These are phyloP conservation scores for Erithacus rubecula DNA, from an alignment of 2,797 vertebrate species.

Conservation along the genomic window DNA sequence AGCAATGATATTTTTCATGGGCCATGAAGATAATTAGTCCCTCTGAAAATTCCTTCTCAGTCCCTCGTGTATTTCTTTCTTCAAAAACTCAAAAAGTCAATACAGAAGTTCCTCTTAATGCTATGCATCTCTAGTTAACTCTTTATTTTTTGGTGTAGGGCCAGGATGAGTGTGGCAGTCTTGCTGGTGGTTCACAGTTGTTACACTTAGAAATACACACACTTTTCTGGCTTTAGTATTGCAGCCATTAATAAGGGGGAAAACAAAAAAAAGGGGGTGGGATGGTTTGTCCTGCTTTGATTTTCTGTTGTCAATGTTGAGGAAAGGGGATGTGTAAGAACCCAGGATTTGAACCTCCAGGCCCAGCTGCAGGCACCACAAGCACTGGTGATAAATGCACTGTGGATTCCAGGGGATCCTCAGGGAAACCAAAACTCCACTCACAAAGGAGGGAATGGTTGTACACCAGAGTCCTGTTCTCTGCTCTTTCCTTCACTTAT, in stretches of 20 bases:
- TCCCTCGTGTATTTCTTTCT: neutral
- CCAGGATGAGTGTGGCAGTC: neutral
- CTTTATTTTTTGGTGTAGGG: neutral
- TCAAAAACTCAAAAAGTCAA: neutral
- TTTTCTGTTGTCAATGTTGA: neutral
- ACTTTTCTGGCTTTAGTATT: neutral
- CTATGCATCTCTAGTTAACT: neutral
- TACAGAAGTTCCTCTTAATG: neutral
- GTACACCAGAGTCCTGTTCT: neutral
- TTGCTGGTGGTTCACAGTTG: neutral
- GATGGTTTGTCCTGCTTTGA: neutral
- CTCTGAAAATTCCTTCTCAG: neutral
- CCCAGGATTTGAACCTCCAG: neutral
- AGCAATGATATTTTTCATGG: neutral
- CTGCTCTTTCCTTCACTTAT: neutral
- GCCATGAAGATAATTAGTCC: neutral
- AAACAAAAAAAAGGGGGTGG: fast-evolving
- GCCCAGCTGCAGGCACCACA: neutral
- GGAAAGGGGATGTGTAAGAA: neutral
- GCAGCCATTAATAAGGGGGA: neutral
- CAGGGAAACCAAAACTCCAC: neutral
- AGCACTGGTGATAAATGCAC: fast-evolving
- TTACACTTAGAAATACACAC: neutral
- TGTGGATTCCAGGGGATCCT: fast-evolving
- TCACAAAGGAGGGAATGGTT: neutral